Evolutionary conservation across 2,888 invertebrate species (phyloP).

Genomic region (Stramonita haemastoma): DNA sequence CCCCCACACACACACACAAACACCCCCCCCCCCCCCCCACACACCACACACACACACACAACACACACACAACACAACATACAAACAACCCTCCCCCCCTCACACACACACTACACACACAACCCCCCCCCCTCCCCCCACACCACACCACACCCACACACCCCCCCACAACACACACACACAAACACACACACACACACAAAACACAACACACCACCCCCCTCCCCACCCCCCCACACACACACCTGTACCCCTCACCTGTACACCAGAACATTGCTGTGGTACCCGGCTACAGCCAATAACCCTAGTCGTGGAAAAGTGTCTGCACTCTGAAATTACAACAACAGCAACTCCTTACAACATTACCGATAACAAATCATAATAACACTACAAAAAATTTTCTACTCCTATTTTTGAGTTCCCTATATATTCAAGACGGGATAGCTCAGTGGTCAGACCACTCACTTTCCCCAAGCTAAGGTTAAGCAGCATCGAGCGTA

Average conservation of each 20-base stretch:
- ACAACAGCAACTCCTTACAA: neutral
- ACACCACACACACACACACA: neutral
- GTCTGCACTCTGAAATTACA: slow-evolving; percentile 15
- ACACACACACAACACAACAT: neutral
- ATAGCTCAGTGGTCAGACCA: too few relatives aligned
- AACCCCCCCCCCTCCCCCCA: too few relatives aligned
- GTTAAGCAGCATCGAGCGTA: too few relatives aligned
- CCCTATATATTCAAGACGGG: too few relatives aligned
- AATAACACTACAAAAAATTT: too few relatives aligned
- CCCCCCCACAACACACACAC: neutral
- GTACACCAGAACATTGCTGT: slow-evolving; percentile 26
- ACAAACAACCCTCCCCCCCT: too few relatives aligned
- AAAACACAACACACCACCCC: too few relatives aligned
- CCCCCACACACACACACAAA: neutral
- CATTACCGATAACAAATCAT: too few relatives aligned
- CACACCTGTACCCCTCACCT: slow-evolving; percentile 9
- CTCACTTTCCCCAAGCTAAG: too few relatives aligned
- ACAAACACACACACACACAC: neutral
- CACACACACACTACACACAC: too few relatives aligned
- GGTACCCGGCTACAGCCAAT: slow-evolving; percentile 38
- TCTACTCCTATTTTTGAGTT: too few relatives aligned
- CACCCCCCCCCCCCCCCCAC: too few relatives aligned
- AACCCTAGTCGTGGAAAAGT: slow-evolving; percentile 36
- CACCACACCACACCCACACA: neutral
- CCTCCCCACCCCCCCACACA: neutral